Conservation (phyloP, 1,140 invertebrate genomes). For the Triops cancriformis region DNA sequence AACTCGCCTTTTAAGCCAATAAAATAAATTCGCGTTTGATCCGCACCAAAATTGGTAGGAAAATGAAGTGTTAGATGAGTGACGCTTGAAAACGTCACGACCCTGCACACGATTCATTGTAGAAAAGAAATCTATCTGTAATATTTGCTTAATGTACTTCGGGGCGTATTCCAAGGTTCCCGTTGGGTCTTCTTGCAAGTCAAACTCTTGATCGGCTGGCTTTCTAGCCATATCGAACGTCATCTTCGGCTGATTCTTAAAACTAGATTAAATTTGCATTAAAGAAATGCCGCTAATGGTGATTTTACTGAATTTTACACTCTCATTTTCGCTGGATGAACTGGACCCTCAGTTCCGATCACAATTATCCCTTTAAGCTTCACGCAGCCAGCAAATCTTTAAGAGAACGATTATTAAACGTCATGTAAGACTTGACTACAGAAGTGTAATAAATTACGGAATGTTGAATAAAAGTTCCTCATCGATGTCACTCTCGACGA, state of each 20-base stretch:
- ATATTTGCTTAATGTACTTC: too few species aligned
- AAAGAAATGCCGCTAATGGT: conserved; percentile 15
- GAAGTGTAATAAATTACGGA: conserved; percentile 52
- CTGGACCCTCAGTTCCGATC: conserved; percentile 71
- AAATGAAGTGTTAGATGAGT: conserved; percentile 82
- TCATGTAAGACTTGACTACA: conserved; percentile 15
- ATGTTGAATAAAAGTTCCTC: conserved; percentile 91
- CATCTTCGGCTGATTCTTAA: conserved; percentile 86
- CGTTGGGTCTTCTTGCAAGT: conserved; percentile 64
- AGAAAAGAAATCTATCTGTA: conserved; percentile 27
- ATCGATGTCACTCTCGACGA: conserved; percentile 89
- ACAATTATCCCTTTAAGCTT: conserved; percentile 90
- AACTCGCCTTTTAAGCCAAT: conserved; percentile 92
- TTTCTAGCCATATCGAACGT: conserved; percentile 74
- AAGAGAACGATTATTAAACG: conserved; percentile 31
- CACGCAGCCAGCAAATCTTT: conserved; percentile 80
- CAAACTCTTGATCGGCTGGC: conserved; percentile 82
- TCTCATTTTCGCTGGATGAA: conserved; percentile 73
- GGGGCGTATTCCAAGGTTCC: conserved; percentile 79
- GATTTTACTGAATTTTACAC: conserved; percentile 53
- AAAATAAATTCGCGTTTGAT: conserved; percentile 79
- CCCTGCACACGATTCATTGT: conserved; percentile 44
- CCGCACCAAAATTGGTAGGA: conserved; percentile 73
- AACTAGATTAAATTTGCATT: conserved; percentile 48
- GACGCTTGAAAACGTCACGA: conserved; percentile 82